Evolutionary conservation across 1,140 invertebrate genomes (phyloP), one percentile per base, ranked within the genome.

Genomic region (Drosophila equinoxialis): DNA sequence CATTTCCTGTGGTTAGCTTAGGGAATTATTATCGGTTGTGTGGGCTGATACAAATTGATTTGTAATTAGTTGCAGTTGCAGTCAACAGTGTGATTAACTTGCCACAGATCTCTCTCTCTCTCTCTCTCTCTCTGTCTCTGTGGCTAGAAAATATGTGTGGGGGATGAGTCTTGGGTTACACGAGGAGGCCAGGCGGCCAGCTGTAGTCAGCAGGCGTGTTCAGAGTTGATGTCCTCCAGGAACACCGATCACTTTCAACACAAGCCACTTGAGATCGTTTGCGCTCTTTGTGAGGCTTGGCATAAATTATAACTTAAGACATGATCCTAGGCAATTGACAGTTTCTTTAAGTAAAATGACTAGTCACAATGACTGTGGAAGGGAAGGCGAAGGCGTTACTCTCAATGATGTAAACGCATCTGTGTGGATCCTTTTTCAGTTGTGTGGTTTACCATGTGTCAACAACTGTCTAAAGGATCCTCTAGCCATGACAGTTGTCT

Each of bases 41-140:
- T 74, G 74, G 78, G 83, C 83, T 87, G 72, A 14, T 62, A 77
- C 80, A 77, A 87, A 89, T 87, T 87, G 84, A 87, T 89, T 89
- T 89, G 84, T 87, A 87, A 87, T 87, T 87, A 87, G 84, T 73
- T 89, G 84, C 84, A 87, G 84, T 87, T 81, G 83, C 83, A 87
- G 79, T 83, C 83, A 86, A 89, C 79, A 79, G 66, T 80, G 75
- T 79, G 83, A 86, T 87, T 87, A 87, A 77, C 61, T 75, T 70
- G 61, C 65, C 63, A 69, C 23, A 55, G 62, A 57, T 35, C 37
- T 37, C 35, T 37, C 35, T 55, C 30, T 26, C 35, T 41, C 35
- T 33, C 30, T 26, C 35, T 41, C 35, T 33, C 30, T 26, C 35
- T 41, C 35, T 55, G 23, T 26, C 35, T 41, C 35, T 33, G 14